phyloP scores from a whole-genome alignment of 2,888 invertebrate species.

The Rotaria sp. region DNA sequence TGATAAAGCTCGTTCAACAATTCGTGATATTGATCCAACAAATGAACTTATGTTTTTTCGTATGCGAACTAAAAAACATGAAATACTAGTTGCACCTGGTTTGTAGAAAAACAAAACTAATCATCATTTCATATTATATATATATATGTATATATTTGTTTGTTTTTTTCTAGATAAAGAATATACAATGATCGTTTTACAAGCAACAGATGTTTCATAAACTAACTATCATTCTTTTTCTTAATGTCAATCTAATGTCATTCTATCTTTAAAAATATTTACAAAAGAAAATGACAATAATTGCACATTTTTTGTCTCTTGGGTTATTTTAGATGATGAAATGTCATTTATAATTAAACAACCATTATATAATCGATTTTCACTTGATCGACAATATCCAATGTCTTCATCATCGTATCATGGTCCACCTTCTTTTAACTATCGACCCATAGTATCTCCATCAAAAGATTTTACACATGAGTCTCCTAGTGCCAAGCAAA shows the following conservation, averaged over 20 bases:
- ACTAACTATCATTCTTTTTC: not conserved
- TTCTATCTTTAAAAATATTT: not conserved
- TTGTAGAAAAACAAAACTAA: constrained; percentile 38
- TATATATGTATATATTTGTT: not conserved
- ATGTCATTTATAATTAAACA: not conserved
- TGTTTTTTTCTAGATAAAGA: not conserved
- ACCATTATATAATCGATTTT: not conserved
- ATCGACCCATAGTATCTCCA: not conserved
- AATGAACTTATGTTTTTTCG: constrained; percentile 89
- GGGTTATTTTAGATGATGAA: not conserved
- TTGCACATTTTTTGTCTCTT: too few species aligned
- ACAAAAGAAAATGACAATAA: not conserved
- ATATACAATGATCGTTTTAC: constrained; percentile 31
- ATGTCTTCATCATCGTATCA: not conserved
- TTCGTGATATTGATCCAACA: constrained; percentile 83
- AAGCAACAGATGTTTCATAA: constrained; percentile 9
- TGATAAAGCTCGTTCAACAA: constrained; percentile 81
- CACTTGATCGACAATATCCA: not conserved
- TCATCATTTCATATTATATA: not conserved
- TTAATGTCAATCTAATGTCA: not conserved
- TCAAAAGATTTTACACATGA: not conserved
- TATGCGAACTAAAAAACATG: constrained; percentile 81
- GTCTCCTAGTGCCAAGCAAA: not conserved
- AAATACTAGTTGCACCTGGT: constrained; percentile 90
- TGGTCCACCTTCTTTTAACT: not conserved